Conservation (phyloP, 35 echinoderm and acorn worm species). For the Anneissia japonica region DNA sequence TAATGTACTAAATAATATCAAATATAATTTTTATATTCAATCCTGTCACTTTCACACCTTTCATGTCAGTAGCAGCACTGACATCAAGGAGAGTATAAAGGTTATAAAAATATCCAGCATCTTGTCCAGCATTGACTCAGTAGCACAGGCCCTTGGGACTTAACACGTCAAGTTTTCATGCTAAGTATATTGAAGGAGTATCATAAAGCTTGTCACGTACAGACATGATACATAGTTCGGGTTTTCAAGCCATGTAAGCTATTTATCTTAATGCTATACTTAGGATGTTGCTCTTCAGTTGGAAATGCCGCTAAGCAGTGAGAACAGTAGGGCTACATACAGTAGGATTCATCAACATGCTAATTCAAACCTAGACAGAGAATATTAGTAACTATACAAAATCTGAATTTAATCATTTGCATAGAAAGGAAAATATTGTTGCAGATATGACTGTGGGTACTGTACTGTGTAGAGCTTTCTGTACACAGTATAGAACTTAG, state of each 20-base stretch:
- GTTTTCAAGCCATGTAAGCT: not conserved
- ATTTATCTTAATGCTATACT: not conserved
- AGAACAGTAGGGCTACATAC: not conserved
- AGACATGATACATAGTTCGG: not conserved
- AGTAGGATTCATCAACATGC: too few relatives aligned
- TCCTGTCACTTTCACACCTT: not conserved
- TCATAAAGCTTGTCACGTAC: not conserved
- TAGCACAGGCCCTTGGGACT: not conserved
- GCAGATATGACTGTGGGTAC: too few relatives aligned
- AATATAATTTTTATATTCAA: too few relatives aligned
- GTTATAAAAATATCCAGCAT: not conserved
- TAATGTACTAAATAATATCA: too few relatives aligned
- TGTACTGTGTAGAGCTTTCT: too few relatives aligned
- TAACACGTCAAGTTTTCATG: too few relatives aligned
- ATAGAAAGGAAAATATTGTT: too few relatives aligned
- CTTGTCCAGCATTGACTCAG: not conserved
- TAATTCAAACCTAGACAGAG: too few relatives aligned
- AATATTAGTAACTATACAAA: too few relatives aligned
- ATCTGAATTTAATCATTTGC: too few relatives aligned
- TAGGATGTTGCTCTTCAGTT: not conserved
- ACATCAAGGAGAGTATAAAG: not conserved
- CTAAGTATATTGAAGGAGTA: not conserved
- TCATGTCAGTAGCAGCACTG: not conserved
- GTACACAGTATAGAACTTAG: too few relatives aligned
- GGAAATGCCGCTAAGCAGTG: not conserved